A percentile compares a stretch with the other conserved stretches of the same genome.
Evolutionary conservation across 2,888 invertebrate genomes (phyloP).

Genomic region (Pyrgus malvae): DNA sequence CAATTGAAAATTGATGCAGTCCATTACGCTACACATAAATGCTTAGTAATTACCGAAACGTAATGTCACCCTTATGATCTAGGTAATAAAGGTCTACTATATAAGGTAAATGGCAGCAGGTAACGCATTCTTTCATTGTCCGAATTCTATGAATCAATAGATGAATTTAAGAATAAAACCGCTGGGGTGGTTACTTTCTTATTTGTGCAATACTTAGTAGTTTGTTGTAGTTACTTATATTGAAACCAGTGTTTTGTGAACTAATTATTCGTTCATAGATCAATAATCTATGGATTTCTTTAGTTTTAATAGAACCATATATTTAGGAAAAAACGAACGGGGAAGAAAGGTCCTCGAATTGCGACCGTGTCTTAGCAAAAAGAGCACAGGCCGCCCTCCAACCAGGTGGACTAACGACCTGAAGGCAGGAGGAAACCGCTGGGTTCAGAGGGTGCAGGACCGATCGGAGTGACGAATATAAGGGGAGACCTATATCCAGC

Average conservation of each 20-base stretch:
- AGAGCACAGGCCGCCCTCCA: no score
- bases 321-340: no score
- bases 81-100: conserved; percentile 20
- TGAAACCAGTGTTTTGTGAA: background rate
- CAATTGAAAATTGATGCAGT: conserved; percentile 51
- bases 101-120: conserved; percentile 1
- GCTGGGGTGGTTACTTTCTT: conserved; percentile 1
- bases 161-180: conserved; percentile 8
- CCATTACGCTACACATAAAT: conserved; percentile 38
- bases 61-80: conserved; percentile 33
- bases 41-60: background rate
- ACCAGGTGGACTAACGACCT: no score
- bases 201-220: conserved; percentile 36
- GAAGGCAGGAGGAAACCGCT: no score
- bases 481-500: no score
- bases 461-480: no score
- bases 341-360: no score
- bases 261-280: background rate
- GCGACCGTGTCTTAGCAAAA: no score
- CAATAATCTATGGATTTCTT: no score
- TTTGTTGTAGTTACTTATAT: no score
- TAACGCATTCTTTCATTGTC: conserved; percentile 41
- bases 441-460: no score
- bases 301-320: no score
- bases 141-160: conserved; percentile 70